A percentile compares a stretch with the other conserved stretches of the same genome.
phyloP scores from a whole-genome alignment of 2,797 vertebrate genomes.

The Channallabes apus region DNA sequence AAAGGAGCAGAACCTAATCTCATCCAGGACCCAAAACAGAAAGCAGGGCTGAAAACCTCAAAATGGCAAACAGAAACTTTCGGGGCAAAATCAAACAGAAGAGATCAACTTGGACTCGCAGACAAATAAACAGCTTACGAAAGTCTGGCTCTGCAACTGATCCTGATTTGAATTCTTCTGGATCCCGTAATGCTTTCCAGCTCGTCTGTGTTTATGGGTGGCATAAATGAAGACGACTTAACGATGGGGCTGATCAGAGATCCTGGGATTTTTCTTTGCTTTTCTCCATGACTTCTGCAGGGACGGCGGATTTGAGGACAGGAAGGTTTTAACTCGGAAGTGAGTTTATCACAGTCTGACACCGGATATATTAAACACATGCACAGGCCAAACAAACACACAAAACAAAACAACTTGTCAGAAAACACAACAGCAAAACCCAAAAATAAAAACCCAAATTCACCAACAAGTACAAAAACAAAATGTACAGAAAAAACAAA shows the following conservation, averaged over 20 bases:
- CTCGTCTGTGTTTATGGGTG: conserved; percentile 54
- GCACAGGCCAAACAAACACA: background rate
- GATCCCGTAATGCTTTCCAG: conserved; percentile 53
- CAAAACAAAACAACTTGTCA: background rate
- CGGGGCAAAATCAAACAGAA: conserved; percentile 44
- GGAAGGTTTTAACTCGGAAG: background rate
- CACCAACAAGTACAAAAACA: background rate
- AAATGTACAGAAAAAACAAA: background rate
- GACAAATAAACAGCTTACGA: conserved; percentile 59
- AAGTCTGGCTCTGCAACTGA: conserved; percentile 29
- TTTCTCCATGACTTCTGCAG: conserved; percentile 16
- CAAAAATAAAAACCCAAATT: background rate
- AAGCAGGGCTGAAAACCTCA: conserved; percentile 44
- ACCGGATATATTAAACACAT: background rate
- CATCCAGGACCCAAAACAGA: conserved; percentile 38
- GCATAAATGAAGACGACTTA: conserved; percentile 55
- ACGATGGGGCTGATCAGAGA: conserved; percentile 40
- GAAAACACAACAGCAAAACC: background rate
- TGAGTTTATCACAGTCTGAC: background rate
- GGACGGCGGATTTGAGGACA: background rate
- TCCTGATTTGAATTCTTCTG: conserved; percentile 50
- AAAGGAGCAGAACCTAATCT: conserved; percentile 43
- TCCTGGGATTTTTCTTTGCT: conserved; percentile 8
- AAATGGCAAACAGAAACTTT: conserved; percentile 49
- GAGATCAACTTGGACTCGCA: conserved; percentile 33